Conservation (phyloP, 1,140 invertebrate species). For the Trialeurodes vaporariorum region DNA sequence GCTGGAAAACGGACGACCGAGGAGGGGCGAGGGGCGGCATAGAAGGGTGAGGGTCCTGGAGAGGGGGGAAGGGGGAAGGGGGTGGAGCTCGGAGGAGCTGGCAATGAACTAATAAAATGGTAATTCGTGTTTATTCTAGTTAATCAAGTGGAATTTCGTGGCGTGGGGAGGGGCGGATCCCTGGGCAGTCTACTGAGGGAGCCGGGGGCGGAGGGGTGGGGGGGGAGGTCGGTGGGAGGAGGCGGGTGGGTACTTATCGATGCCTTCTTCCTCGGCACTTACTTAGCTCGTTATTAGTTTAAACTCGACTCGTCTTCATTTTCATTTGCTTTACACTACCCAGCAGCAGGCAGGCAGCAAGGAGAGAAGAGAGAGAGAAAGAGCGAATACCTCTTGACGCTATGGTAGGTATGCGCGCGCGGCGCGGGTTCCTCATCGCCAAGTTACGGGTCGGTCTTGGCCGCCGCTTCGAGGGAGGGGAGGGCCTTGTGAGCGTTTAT, state of each 20-base stretch:
- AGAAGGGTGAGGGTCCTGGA: too few relatives aligned
- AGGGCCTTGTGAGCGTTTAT: background rate
- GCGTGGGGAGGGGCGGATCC: too few relatives aligned
- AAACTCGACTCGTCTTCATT: background rate
- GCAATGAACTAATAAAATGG: constrained; percentile 3
- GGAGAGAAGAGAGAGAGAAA: background rate
- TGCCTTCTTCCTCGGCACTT: background rate
- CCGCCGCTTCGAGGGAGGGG: too few relatives aligned
- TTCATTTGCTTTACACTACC: background rate
- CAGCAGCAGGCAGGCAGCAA: background rate
- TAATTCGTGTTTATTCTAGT: constrained; percentile 1
- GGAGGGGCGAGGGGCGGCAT: too few relatives aligned
- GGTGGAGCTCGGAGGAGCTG: background rate
- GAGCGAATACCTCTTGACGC: too few relatives aligned
- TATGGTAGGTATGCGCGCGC: too few relatives aligned
- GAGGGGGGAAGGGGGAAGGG: too few relatives aligned
- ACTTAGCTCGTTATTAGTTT: background rate
- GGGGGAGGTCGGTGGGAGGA: background rate
- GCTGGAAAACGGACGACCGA: too few relatives aligned
- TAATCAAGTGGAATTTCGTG: constrained; percentile 5
- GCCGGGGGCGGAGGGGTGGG: background rate
- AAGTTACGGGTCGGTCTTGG: too few relatives aligned
- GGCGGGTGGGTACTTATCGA: background rate
- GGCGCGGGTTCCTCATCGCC: too few relatives aligned
- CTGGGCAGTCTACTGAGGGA: too few relatives aligned